Evolutionary conservation across 2,888 invertebrate genomes (phyloP).

Genomic region (Stratiomys singularior): DNA sequence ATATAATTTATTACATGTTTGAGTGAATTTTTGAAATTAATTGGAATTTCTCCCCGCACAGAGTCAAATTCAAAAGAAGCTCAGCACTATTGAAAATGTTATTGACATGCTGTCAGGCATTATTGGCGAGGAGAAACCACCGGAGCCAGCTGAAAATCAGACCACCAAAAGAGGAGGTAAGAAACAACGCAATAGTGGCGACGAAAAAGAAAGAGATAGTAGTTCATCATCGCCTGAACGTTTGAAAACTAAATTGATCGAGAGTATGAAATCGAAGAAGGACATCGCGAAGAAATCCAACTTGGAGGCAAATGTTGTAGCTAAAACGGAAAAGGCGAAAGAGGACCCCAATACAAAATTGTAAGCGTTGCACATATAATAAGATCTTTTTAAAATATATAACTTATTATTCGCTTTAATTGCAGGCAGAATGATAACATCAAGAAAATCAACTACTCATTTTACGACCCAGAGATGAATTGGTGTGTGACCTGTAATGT

Average conservation of each 20-base stretch:
- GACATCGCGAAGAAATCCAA: slow-evolving; percentile 47
- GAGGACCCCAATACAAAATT: slow-evolving; percentile 18
- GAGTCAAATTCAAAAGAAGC: slow-evolving; percentile 65
- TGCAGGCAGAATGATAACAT: slow-evolving; percentile 11
- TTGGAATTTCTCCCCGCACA: slow-evolving; percentile 53
- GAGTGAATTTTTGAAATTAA: slow-evolving; percentile 43
- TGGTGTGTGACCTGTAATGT: slow-evolving; percentile 90
- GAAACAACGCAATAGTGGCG: slow-evolving; percentile 53
- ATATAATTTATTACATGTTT: slow-evolving; percentile 45
- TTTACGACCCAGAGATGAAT: slow-evolving; percentile 90
- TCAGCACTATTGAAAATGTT: slow-evolving; percentile 82
- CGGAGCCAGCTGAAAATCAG: slow-evolving; percentile 55
- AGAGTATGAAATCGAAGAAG: slow-evolving; percentile 62
- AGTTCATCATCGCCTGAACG: slow-evolving; percentile 60
- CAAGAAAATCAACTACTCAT: slow-evolving; percentile 78
- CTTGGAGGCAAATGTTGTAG: slow-evolving; percentile 28
- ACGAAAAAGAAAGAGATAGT: slow-evolving; percentile 57
- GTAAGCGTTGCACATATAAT: slow-evolving; percentile 1
- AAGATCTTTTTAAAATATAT: background rate
- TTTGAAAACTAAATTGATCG: slow-evolving; percentile 63
- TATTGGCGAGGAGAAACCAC: slow-evolving; percentile 74
- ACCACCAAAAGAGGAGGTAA: background rate
- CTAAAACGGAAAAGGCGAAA: slow-evolving; percentile 52
- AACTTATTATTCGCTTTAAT: background rate
- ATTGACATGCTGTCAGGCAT: slow-evolving; percentile 89